Base-by-base conservation (phyloP, 1,140 invertebrate species). In the Globodera ellingtonae region DNA sequence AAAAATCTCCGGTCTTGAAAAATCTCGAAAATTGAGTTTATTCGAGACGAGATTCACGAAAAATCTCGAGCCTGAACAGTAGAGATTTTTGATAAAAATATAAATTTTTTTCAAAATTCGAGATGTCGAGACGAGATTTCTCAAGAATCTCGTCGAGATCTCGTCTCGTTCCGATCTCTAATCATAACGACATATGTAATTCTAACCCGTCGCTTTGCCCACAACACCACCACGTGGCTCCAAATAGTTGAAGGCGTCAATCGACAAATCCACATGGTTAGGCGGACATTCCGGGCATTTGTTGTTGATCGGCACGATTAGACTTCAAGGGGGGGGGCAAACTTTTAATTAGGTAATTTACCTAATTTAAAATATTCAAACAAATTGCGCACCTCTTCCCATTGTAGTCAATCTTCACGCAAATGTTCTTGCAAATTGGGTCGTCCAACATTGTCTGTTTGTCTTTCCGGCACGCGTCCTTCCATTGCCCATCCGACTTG, bases 371-470 rank as follows among this genome's bases (percentile, higher is more conserved):
- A 21, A 77, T 4, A 79, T 6, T 2, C 10, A 78, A 44, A 24
- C 6, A 13, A 7, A 47, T 70, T 15, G 6, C 81, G 69, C 24
- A 81, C 80, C 78, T 81, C 46, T 76, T 82, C 0, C 80, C 80
- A n/a, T 81, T 82, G 65, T 81, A 81, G 15, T 84, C 81, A 15
- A 81, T 77, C 65, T 81, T 82, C 13, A 81, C 59, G 44, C 80
- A 81, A 15, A 83, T 81, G 15, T 65, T 47, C 21, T 73, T 82
- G 80, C 80, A 81, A 18, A 81, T 52, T 15, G 82, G 82, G 81
- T 81, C 80, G 56, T 81, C 69, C 46, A 82, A 7, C 50, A 81
- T 35, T 35, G 8, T 80, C 6, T 78, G 62, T 62, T 75, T 65
- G 47, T 81, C 80, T 5, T 6, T 8, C 5, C 80, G 46, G 59